These are phyloP conservation scores for Epizoanthus fatuus DNA, from an alignment of 92 coral and sea anemone genomes.

Conservation along the genomic window DNA sequence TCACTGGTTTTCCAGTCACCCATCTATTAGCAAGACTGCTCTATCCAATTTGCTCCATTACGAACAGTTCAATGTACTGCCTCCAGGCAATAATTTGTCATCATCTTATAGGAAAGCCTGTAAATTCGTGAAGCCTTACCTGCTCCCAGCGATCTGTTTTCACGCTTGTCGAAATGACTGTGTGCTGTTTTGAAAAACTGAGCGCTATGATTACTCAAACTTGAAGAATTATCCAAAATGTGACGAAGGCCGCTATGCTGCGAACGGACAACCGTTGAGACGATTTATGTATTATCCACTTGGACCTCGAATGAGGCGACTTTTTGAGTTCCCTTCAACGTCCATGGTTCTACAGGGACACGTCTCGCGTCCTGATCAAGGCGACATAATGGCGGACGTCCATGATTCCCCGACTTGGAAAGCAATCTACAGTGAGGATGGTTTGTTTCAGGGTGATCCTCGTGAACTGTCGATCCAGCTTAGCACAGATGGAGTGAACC, in stretches of 20 bases:
- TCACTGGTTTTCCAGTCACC: slow-evolving; percentile 71
- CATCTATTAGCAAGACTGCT: slow-evolving; percentile 65
- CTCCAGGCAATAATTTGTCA: slow-evolving; percentile 42
- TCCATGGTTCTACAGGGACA: slow-evolving; percentile 47
- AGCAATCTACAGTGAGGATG: slow-evolving; percentile 30
- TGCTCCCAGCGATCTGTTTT: not conserved
- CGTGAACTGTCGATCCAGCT: slow-evolving; percentile 4
- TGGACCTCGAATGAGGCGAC: not conserved
- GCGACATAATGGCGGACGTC: slow-evolving; percentile 1
- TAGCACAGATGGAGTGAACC: slow-evolving; percentile 66
- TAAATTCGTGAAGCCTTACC: slow-evolving; percentile 18
- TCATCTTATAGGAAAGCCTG: slow-evolving; percentile 55
- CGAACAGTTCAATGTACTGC: slow-evolving; percentile 43
- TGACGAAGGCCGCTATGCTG: not conserved
- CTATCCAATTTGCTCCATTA: slow-evolving; percentile 45
- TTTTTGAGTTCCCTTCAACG: not conserved
- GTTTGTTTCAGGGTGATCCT: slow-evolving; percentile 55
- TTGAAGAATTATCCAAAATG: not conserved
- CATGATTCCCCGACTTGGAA: slow-evolving; percentile 58
- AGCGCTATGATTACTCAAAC: slow-evolving; percentile 4
- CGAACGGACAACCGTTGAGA: not conserved
- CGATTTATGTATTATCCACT: slow-evolving; percentile 7
- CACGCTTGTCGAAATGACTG: not conserved
- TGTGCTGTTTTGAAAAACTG: not conserved
- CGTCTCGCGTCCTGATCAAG: slow-evolving; percentile 12